A percentile compares a stretch with the other conserved stretches of the same genome.
Conservation (phyloP, 2,888 invertebrate species). For the Ectobius pallidus region DNA sequence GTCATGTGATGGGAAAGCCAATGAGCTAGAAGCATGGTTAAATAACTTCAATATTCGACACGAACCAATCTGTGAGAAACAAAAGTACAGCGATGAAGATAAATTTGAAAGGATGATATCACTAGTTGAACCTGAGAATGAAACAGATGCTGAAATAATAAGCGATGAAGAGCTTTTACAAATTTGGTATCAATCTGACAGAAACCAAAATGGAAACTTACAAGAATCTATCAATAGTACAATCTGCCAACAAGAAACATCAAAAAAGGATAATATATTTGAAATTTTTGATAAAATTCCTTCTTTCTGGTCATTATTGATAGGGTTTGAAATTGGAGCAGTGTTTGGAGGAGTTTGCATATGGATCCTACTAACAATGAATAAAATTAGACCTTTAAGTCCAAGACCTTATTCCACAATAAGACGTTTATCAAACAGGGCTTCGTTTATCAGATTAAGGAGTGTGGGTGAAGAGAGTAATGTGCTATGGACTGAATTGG, state of each 20-base stretch:
- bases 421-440: neutral
- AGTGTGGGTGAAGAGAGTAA: neutral
- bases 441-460: neutral
- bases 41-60: slow-evolving; percentile 55
- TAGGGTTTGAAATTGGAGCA: slow-evolving; percentile 34
- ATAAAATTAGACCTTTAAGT: neutral
- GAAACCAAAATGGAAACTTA: slow-evolving; percentile 35
- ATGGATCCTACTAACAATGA: slow-evolving; percentile 5
- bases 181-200: slow-evolving; percentile 19
- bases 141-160: slow-evolving; percentile 46
- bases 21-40: slow-evolving; percentile 51
- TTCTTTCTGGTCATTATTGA: slow-evolving; percentile 33
- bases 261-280: neutral
- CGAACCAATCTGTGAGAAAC: slow-evolving; percentile 55
- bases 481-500: slow-evolving; percentile 25
- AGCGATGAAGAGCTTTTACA: slow-evolving; percentile 17
- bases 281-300: slow-evolving; percentile 33
- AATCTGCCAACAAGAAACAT: too few relatives aligned
- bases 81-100: slow-evolving; percentile 52
- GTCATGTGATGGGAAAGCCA: slow-evolving; percentile 60
- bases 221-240: neutral
- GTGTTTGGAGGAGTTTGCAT: slow-evolving; percentile 25
- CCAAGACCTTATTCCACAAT: neutral
- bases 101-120: slow-evolving; percentile 65
- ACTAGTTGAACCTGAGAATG: slow-evolving; percentile 53